Evolutionary conservation across 2,888 invertebrate genomes (phyloP).

Genomic region (Lasioglossum pauxillum): DNA sequence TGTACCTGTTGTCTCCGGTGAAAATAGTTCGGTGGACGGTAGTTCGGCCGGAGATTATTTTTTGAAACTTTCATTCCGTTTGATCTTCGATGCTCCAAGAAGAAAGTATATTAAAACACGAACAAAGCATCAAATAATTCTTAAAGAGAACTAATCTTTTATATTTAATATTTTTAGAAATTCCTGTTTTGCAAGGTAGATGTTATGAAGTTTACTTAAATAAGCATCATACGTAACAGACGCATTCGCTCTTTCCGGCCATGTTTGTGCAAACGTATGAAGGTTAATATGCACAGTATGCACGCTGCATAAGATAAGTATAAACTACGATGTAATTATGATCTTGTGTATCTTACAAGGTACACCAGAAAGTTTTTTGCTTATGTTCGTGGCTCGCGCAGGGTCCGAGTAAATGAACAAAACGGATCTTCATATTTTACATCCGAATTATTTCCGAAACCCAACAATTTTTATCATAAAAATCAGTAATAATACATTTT

Average conservation of each 20-base stretch:
- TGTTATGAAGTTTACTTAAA: not conserved
- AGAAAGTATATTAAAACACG: no score
- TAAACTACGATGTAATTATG: slow-evolving; percentile 16
- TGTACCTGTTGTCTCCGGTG: not conserved
- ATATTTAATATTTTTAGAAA: not conserved
- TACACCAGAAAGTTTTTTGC: not conserved
- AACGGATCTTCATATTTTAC: not conserved
- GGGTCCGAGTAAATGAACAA: not conserved
- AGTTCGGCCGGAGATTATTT: no score
- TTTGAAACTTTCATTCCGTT: no score
- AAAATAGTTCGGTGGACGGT: slow-evolving; percentile 9
- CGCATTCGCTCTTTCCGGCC: not conserved
- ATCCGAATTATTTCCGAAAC: not conserved
- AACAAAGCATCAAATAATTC: not conserved
- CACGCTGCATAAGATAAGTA: not conserved
- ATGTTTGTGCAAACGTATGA: not conserved
- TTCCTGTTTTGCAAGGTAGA: not conserved
- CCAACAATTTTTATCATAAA: not conserved
- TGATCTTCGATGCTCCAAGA: no score
- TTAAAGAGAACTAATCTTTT: not conserved
- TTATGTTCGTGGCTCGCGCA: not conserved
- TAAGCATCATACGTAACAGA: not conserved
- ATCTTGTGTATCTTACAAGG: not conserved
- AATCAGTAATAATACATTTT: not conserved
- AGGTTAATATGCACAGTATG: not conserved